Percentiles rank a stretch among this genome's conserved stretches.
phyloP scores from a whole-genome alignment of 1,140 invertebrate genomes.

The Aphaenogaster rudis region DNA sequence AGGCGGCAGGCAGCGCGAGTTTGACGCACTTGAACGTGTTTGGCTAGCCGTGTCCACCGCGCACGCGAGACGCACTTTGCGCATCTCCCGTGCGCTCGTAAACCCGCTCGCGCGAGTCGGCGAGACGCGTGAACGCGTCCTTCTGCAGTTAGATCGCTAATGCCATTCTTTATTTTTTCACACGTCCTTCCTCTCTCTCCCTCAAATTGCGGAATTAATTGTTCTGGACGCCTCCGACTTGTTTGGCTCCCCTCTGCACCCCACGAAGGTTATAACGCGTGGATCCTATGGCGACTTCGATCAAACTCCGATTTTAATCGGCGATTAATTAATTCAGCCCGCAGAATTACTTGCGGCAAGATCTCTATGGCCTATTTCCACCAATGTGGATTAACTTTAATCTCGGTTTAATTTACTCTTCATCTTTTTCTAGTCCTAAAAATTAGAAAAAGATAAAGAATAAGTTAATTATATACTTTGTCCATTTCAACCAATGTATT shows the following conservation, averaged over 20 bases:
- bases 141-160: neutral
- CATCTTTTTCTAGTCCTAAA: no score
- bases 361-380: neutral
- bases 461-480: no score
- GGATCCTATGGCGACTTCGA: neutral
- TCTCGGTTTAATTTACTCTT: no score
- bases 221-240: neutral
- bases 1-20: neutral
- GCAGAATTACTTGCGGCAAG: neutral
- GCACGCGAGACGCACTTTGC: constrained; percentile 42
- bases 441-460: no score
- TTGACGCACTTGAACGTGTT: neutral
- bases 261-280: neutral
- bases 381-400: no score
- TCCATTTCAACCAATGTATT: no score
- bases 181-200: neutral
- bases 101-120: neutral
- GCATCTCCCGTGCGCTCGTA: neutral
- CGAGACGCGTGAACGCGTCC: neutral
- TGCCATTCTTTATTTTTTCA: neutral
- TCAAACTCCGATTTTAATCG: neutral
- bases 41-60: neutral
- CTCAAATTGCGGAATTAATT: neutral
- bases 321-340: neutral
- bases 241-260: neutral